A percentile compares a stretch with the other conserved stretches of the same genome.
These are phyloP conservation scores for Serrognathus titanus DNA, from an alignment of 2,888 invertebrate species.

Conservation along the genomic window DNA sequence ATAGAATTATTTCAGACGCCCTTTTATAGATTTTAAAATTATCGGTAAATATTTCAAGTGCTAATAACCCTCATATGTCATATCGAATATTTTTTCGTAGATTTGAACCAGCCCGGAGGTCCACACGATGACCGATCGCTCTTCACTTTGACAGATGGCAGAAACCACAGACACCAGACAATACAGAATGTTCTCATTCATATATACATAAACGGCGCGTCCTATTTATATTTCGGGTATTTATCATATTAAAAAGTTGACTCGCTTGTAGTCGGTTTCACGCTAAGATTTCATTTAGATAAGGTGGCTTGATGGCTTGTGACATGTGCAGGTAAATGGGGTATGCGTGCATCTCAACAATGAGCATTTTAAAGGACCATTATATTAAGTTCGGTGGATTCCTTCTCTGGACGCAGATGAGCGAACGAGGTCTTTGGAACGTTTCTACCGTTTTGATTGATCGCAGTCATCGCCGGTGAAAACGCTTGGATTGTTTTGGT, in stretches of 20 bases:
- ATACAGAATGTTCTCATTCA: slow-evolving; percentile 42
- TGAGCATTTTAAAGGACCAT: slow-evolving; percentile 38
- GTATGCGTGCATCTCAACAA: slow-evolving; percentile 40
- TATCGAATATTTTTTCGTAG: background rate
- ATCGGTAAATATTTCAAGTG: background rate
- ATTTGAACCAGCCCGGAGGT: slow-evolving; percentile 36
- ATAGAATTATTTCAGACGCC: no score
- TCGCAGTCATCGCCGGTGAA: slow-evolving; percentile 16
- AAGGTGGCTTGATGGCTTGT: slow-evolving; percentile 39
- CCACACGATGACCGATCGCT: slow-evolving; percentile 46
- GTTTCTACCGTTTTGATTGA: slow-evolving; percentile 8
- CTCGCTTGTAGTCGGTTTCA: slow-evolving; percentile 32
- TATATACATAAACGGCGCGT: slow-evolving; percentile 33
- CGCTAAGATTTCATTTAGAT: slow-evolving; percentile 47
- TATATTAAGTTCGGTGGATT: slow-evolving; percentile 18
- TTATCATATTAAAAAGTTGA: slow-evolving; percentile 43
- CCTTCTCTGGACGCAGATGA: slow-evolving; percentile 17
- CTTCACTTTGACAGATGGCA: slow-evolving; percentile 48
- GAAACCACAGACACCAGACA: slow-evolving; percentile 43
- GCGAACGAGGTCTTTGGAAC: slow-evolving; percentile 7
- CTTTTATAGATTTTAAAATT: no score
- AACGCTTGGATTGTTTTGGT: slow-evolving; percentile 13
- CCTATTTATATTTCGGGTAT: slow-evolving; percentile 42
- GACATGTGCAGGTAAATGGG: slow-evolving; percentile 43
- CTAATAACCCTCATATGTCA: background rate